Conservation (phyloP, 2,888 invertebrate genomes). For the Caenorhabditis uteleia region DNA sequence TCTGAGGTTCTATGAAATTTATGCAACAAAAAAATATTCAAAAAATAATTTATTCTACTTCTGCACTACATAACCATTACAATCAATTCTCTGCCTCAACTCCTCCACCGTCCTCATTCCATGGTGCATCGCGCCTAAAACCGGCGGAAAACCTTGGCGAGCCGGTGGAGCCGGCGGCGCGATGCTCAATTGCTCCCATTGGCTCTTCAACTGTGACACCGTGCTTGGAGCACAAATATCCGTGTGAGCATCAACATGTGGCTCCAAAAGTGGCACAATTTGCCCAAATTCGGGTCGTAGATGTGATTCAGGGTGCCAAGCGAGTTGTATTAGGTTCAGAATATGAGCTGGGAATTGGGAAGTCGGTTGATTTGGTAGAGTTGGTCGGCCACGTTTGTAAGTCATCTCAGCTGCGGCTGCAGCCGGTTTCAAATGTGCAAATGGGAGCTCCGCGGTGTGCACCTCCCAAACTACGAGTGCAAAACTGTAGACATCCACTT, state of each 20-base stretch:
- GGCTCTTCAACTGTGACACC: slow-evolving; percentile 62
- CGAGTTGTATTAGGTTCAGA: slow-evolving; percentile 70
- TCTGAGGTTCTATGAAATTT: no score
- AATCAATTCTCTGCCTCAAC: slow-evolving; percentile 61
- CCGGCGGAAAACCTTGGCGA: slow-evolving; percentile 22
- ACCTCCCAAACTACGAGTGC: slow-evolving; percentile 73
- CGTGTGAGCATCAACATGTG: slow-evolving; percentile 37
- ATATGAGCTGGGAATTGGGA: slow-evolving; percentile 72
- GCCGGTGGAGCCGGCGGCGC: slow-evolving; percentile 18
- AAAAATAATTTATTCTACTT: no score
- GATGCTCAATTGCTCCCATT: slow-evolving; percentile 61
- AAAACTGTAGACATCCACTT: slow-evolving; percentile 70
- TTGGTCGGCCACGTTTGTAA: slow-evolving; percentile 70
- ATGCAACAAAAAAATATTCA: no score
- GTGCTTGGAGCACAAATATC: slow-evolving; percentile 48
- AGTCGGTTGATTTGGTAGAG: slow-evolving; percentile 66
- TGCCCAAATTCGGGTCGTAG: slow-evolving; percentile 69
- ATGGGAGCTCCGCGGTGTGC: slow-evolving; percentile 72
- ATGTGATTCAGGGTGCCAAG: slow-evolving; percentile 72
- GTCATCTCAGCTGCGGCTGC: slow-evolving; percentile 74
- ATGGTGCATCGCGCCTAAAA: slow-evolving; percentile 32
- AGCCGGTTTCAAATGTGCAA: slow-evolving; percentile 73
- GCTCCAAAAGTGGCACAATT: slow-evolving; percentile 56
- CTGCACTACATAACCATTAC: slow-evolving; percentile 64
- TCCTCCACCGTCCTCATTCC: slow-evolving; percentile 58